Conservation (phyloP, 2,888 invertebrate genomes). For the Parnassius orleans region DNA sequence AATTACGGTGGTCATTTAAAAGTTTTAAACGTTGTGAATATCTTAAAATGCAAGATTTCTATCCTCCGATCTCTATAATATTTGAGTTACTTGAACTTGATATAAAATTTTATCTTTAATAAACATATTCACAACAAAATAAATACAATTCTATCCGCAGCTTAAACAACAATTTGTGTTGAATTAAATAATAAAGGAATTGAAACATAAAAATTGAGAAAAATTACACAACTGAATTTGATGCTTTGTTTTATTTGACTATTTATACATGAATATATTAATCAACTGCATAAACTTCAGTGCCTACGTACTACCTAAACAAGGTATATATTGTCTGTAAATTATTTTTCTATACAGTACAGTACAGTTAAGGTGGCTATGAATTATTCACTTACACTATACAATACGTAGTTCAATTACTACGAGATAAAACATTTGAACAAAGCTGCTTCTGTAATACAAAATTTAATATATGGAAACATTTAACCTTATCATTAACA, state of each 20-base stretch:
- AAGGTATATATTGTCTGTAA: slow-evolving; percentile 76
- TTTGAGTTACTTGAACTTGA: too few relatives aligned
- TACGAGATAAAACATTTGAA: slow-evolving; percentile 30
- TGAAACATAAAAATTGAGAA: slow-evolving; percentile 4
- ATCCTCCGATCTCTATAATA: too few relatives aligned
- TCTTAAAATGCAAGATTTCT: too few relatives aligned
- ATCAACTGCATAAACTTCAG: slow-evolving; percentile 78
- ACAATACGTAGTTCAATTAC: slow-evolving; percentile 21
- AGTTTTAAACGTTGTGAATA: too few relatives aligned
- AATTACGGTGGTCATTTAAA: too few relatives aligned
- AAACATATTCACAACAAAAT: too few relatives aligned
- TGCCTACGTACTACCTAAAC: slow-evolving; percentile 79
- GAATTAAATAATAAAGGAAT: too few relatives aligned
- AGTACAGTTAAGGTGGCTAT: slow-evolving; percentile 62
- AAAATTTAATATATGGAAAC: slow-evolving; percentile 7
- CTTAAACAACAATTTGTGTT: too few relatives aligned
- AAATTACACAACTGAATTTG: slow-evolving; percentile 42
- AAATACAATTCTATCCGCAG: too few relatives aligned
- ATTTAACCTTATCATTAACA: not conserved
- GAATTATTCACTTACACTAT: slow-evolving; percentile 40
- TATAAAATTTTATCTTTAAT: too few relatives aligned
- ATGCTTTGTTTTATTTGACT: slow-evolving; percentile 70
- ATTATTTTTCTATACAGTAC: slow-evolving; percentile 66
- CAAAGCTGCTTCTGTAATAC: slow-evolving; percentile 29
- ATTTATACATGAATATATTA: slow-evolving; percentile 74